A percentile compares a stretch with the other conserved stretches of the same genome.
Evolutionary conservation across 2,113 vertebrate species (phyloP).

Genomic region (Coracopsis vasa): DNA sequence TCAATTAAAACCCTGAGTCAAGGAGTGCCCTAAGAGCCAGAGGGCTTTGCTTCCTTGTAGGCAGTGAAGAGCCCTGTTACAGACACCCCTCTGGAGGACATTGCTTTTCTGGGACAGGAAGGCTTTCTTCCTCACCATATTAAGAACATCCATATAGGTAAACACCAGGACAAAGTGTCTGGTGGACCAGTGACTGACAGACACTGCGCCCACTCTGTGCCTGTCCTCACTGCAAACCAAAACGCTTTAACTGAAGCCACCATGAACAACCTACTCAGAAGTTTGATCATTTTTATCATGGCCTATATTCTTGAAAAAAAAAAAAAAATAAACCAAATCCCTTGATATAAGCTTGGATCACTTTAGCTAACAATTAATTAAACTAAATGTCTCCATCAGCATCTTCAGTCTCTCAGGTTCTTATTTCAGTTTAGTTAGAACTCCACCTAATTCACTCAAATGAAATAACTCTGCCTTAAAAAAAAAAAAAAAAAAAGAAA

Average conservation of each 20-base stretch:
- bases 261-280: background rate
- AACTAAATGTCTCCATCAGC: background rate
- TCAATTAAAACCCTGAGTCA: background rate
- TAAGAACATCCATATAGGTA: background rate
- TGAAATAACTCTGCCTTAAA: background rate
- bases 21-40: background rate
- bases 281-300: background rate
- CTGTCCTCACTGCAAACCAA: background rate
- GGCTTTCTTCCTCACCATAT: background rate
- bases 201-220: background rate
- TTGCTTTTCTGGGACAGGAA: background rate
- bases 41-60: background rate
- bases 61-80: background rate
- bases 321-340: background rate
- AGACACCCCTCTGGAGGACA: background rate
- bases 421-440: constrained; percentile 24
- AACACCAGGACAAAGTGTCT: background rate
- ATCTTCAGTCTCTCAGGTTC: background rate
- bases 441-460: background rate
- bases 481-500: background rate
- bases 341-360: background rate
- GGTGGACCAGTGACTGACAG: background rate
- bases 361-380: constrained; percentile 25
- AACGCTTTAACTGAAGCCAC: background rate
- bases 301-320: background rate